phyloP scores from a whole-genome alignment of 2,113 vertebrate genomes.

The Lepus americanus region DNA sequence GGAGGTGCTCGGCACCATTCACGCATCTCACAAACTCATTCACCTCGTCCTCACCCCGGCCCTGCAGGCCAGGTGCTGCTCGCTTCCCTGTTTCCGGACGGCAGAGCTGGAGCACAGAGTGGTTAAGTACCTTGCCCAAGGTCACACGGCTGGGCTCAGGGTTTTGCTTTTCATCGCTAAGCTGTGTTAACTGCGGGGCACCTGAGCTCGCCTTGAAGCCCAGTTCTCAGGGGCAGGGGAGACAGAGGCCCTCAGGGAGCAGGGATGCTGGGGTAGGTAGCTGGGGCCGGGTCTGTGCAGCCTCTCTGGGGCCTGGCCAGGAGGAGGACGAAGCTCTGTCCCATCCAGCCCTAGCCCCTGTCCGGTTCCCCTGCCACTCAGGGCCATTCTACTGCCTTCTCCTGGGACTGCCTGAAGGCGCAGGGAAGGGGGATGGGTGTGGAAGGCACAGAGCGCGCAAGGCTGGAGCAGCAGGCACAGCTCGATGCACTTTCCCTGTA shows the following conservation, averaged over 20 bases:
- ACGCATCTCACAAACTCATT: neutral
- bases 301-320: neutral
- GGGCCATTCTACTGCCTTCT: constrained; percentile 12
- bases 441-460: neutral
- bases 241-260: neutral
- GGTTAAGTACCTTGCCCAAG: neutral
- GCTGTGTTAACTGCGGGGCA: neutral
- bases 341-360: neutral
- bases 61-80: neutral
- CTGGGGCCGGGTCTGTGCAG: neutral
- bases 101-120: neutral
- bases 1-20: neutral
- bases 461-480: neutral
- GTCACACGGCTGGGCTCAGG: neutral
- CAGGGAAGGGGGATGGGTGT: neutral
- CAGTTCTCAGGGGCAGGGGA: neutral
- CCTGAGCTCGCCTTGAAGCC: neutral
- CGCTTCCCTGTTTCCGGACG: neutral
- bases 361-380: neutral
- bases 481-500: neutral
- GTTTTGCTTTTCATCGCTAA: neutral
- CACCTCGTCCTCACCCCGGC: neutral
- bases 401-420: neutral
- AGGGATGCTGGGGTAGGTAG: neutral
- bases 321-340: neutral